Evolutionary conservation across 2,888 invertebrate genomes (phyloP), one percentile per base, ranked within the genome.

Genomic region (Phaonia tiefii): DNA sequence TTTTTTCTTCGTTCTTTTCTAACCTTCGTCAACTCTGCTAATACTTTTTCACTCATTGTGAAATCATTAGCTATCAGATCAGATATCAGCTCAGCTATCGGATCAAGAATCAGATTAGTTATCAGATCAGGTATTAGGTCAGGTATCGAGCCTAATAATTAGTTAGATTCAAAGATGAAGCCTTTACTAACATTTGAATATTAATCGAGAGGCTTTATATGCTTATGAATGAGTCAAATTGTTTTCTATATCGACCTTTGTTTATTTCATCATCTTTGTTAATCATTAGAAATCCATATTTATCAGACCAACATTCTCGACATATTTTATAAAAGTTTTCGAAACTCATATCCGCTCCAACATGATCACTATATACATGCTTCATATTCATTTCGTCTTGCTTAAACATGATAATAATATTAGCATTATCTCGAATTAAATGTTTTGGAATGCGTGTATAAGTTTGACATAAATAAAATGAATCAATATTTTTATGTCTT

Each of bases 391-490:
- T 75, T 63, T 85, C 85, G 84, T 90, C 89, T 83, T 89, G 88
- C 79, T 87, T 86, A 77, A 89, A 90, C 2, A 88, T n/a, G 11
- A 89, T 80, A 8, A 89, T 39, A 8, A 89, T 81, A 80, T 90
- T 90, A 5, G 85, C 81, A 84, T 90, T 89, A 80, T 90, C 89
- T 25, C 89, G 80, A 39, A 83, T 76, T 37, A 90, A 84, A 74
- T 89, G 88, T 84, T 90, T 90, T 4, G 88, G 88, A 42, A 89
- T 86, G 54, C 84, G 83, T 10, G 88, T 84, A 83, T 89, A 89
- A 17, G 86, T 87, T 83, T 89, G 89, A 70, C 85, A 83, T 31
- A 89, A 83, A 83, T 88, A 90, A 74, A 89, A 89, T 75, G 84
- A 82, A 75, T 89, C 89, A 13, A 89, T 85, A 26, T 83, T 37